Base-by-base conservation (phyloP, 53 echinoderm and acorn worm species). In the Paelopatides confundens region DNA sequence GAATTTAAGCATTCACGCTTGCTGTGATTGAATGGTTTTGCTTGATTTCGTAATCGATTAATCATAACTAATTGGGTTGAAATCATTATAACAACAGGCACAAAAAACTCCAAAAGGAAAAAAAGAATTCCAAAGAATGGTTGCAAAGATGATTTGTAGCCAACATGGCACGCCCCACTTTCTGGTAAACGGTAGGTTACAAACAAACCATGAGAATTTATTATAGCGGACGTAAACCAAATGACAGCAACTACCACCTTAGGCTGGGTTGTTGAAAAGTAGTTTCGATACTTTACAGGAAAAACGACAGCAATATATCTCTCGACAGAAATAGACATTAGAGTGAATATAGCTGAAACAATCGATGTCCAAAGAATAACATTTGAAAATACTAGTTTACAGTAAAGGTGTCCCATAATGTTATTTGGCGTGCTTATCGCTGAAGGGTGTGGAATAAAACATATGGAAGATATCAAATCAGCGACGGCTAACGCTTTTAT, bases 11-110 rank as follows among this genome's bases (percentile, higher is more conserved):
- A 3, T 69, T 39, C 26, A 69, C 17, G 28, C 5, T 10, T 30
- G 12, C 13, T 37, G 18, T 63, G 43, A 4, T 34, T 35, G 2
- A 53, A 35, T 9, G 51, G 51, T 39, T 77, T 71, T 28, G 85
- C 63, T 35, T 78, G 89, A 13, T 69, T 54, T 18, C 85, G 88
- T 32, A 96, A 86, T 28, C 78, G 52, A 8, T 79, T 65, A 7
- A 92, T 92, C 6, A 92, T 94, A 58, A 90, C 38, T 1, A 87
- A 76, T 40, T 96, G 92, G 9, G 94, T 90, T 9, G 76, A 70
- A 39, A 96, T 81, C 96, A 96, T 96, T 62, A 96, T 81, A 0
- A 71, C 62, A 85, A 90, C 85, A 12, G 96, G 96, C 9, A 92
- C 30, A 49, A 94, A 90, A 24, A 88, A 87, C 51, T 91, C 90